phyloP scores from a whole-genome alignment of 2,888 invertebrate species.

The Heteromurus nitidus region DNA sequence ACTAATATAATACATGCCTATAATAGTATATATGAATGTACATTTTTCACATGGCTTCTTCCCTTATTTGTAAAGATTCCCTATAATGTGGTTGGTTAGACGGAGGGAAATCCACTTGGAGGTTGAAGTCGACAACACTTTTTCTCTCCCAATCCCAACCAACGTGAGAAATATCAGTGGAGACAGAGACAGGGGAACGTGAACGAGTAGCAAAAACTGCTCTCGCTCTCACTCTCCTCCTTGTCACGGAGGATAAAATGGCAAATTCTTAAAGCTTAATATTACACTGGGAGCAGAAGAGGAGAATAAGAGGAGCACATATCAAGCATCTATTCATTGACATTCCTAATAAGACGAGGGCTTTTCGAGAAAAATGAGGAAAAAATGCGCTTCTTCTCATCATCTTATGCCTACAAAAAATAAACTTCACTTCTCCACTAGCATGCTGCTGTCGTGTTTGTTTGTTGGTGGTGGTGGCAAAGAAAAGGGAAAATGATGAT shows the following conservation, averaged over 20 bases:
- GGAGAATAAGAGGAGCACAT: not conserved
- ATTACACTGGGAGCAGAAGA: constrained; percentile 12
- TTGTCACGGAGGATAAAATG: not conserved
- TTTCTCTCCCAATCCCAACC: not conserved
- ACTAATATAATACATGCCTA: too few relatives aligned
- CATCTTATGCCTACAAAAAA: too few relatives aligned
- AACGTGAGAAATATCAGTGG: constrained; percentile 1
- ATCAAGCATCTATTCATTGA: constrained; percentile 1
- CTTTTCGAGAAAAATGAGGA: too few relatives aligned
- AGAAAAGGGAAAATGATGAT: too few relatives aligned
- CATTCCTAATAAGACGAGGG: not conserved
- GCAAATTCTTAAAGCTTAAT: constrained; percentile 1
- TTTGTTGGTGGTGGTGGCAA: too few relatives aligned
- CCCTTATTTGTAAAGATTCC: too few relatives aligned
- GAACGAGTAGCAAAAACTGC: not conserved
- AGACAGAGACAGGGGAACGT: too few relatives aligned
- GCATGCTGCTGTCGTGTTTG: too few relatives aligned
- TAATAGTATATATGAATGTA: too few relatives aligned
- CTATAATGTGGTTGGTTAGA: not conserved
- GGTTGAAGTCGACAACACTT: not conserved
- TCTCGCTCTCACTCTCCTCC: not conserved
- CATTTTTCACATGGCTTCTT: too few relatives aligned
- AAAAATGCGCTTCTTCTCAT: too few relatives aligned
- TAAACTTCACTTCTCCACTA: too few relatives aligned
- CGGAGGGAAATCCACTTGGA: not conserved